These are phyloP conservation scores for Drosophila multiciliata DNA, from an alignment of 2,888 invertebrate species.

Conservation along the genomic window DNA sequence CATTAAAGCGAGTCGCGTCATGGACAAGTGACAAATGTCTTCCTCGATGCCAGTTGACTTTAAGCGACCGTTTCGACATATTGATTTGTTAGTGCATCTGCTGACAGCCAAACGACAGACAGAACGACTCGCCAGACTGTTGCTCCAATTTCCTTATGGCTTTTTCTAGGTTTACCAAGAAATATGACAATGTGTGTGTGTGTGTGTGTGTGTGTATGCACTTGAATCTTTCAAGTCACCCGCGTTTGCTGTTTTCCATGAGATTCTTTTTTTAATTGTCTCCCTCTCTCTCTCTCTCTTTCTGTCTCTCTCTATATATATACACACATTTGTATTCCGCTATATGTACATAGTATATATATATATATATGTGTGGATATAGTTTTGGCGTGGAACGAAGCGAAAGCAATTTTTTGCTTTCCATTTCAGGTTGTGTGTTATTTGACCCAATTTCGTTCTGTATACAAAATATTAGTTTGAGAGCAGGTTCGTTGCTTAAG, in stretches of 20 bases:
- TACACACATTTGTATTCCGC: background rate
- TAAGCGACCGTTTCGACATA: constrained; percentile 69
- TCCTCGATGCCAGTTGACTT: constrained; percentile 76
- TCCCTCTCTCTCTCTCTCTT: background rate
- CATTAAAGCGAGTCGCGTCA: constrained; percentile 67
- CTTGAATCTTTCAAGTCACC: constrained; percentile 7
- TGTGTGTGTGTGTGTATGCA: background rate
- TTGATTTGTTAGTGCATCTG: constrained; percentile 70
- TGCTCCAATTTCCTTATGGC: constrained; percentile 71
- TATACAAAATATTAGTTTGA: constrained; percentile 20
- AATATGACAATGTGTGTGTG: constrained; percentile 43
- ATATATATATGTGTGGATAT: constrained; percentile 22
- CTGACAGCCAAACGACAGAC: constrained; percentile 43
- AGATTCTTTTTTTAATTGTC: constrained; percentile 50
- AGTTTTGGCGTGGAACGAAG: constrained; percentile 55
- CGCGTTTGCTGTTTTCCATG: constrained; percentile 23
- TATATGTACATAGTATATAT: background rate
- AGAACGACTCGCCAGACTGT: constrained; percentile 25
- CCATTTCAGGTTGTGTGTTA: constrained; percentile 65
- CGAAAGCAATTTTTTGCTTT: constrained; percentile 76
- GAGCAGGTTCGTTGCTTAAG: constrained; percentile 47
- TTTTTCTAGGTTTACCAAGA: constrained; percentile 61
- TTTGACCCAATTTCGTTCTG: constrained; percentile 64
- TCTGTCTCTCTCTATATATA: background rate
- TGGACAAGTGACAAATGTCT: constrained; percentile 75